Percentiles rank a stretch among this genome's conserved stretches.
These are phyloP conservation scores for Megaceryle torquata DNA, from an alignment of 2,113 vertebrate genomes.

Conservation along the genomic window DNA sequence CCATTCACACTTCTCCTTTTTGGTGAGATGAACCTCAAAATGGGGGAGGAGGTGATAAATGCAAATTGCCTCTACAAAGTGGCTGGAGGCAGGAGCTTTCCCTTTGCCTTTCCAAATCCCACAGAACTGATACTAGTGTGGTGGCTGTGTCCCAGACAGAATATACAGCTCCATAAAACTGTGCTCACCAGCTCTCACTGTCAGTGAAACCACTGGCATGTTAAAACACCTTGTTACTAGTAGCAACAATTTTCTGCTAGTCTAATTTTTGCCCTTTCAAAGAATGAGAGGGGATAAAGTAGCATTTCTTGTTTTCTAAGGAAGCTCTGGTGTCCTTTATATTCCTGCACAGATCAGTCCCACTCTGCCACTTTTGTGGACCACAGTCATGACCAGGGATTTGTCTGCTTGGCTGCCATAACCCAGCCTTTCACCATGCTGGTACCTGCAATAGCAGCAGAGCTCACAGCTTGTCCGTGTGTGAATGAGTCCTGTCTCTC, in stretches of 20 bases:
- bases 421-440: background rate
- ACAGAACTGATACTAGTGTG: background rate
- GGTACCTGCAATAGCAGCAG: background rate
- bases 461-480: background rate
- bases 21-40: background rate
- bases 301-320: background rate
- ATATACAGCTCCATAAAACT: background rate
- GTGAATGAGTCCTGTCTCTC: background rate
- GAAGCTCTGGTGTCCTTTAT: background rate
- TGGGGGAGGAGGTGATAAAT: background rate
- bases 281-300: background rate
- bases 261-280: background rate
- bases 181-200: background rate
- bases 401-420: background rate
- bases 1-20: background rate
- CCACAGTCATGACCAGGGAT: background rate
- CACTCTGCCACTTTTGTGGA: background rate
- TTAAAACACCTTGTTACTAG: conserved; percentile 30
- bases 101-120: background rate
- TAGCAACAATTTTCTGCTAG: conserved; percentile 44
- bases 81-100: background rate
- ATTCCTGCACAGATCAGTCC: background rate
- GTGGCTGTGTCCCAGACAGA: background rate
- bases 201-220: background rate
- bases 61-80: background rate